phyloP scores from a whole-genome alignment of 2,888 invertebrate species.

The Spisula subtruncata region DNA sequence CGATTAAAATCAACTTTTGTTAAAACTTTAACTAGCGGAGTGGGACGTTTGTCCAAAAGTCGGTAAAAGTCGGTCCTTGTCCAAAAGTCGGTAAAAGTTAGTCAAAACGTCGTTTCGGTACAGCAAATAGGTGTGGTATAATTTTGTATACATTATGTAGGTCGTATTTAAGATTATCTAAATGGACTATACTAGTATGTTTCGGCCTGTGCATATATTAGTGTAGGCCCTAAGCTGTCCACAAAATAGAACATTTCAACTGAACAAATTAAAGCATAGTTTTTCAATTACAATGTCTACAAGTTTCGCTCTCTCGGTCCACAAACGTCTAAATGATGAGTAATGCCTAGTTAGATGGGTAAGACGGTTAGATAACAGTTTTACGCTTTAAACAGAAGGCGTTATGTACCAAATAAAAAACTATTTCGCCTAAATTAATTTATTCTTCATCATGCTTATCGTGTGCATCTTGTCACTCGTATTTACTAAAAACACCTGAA shows the following conservation, averaged over 20 bases:
- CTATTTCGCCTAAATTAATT: slow-evolving; percentile 12
- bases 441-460: slow-evolving; percentile 19
- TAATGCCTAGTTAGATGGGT: not conserved
- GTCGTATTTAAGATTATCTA: not conserved
- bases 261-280: not conserved
- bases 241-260: not conserved
- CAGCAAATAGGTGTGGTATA: too few relatives aligned
- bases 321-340: not conserved
- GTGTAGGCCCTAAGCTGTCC: not conserved
- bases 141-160: not conserved
- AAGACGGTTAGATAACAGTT: not conserved
- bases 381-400: not conserved
- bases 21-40: too few relatives aligned
- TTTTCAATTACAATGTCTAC: not conserved
- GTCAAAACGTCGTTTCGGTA: too few relatives aligned
- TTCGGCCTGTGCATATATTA: not conserved
- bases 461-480: not conserved
- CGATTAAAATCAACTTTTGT: too few relatives aligned
- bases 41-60: too few relatives aligned
- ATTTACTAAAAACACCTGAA: slow-evolving; percentile 15
- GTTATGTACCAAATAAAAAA: slow-evolving; percentile 5
- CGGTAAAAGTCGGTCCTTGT: too few relatives aligned
- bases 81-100: too few relatives aligned
- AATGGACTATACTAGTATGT: not conserved
- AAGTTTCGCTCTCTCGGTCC: not conserved